A percentile compares a stretch with the other conserved stretches of the same genome.
phyloP scores from a whole-genome alignment of 2,888 invertebrate species.

The Caenorhabditis drosophilae region DNA sequence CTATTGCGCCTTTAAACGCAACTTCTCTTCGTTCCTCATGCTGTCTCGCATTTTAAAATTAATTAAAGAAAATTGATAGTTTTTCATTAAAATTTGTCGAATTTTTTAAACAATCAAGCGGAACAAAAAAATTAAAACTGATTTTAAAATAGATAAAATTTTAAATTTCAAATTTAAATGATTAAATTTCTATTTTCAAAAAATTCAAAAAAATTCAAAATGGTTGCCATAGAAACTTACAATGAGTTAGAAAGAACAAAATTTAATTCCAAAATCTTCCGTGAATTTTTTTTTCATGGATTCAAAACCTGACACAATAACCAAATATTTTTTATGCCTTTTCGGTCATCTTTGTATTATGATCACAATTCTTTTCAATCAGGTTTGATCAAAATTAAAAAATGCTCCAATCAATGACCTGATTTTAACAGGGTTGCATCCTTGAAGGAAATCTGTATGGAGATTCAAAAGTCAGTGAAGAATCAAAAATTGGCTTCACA shows the following conservation, averaged over 20 bases:
- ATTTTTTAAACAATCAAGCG: not conserved
- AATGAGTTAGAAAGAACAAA: too few relatives aligned
- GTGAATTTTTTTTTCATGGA: too few relatives aligned
- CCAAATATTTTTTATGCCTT: conserved; percentile 78
- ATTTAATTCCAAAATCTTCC: too few relatives aligned
- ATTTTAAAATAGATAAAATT: not conserved
- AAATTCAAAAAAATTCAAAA: too few relatives aligned
- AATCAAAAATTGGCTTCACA: conserved; percentile 45
- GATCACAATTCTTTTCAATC: conserved; percentile 77
- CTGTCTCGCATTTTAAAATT: not conserved
- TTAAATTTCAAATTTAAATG: too few relatives aligned
- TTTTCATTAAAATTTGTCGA: not conserved
- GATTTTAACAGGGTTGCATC: too few relatives aligned
- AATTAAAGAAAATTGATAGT: not conserved
- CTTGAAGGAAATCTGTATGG: conserved; percentile 14
- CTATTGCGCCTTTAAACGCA: conserved; percentile 26
- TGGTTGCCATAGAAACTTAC: conserved; percentile 1
- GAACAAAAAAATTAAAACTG: not conserved
- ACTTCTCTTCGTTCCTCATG: not conserved
- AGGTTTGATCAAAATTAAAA: conserved; percentile 66
- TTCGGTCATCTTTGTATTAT: conserved; percentile 78
- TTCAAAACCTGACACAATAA: conserved; percentile 70
- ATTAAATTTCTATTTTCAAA: too few relatives aligned
- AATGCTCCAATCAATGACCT: not conserved
- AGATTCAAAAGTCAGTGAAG: conserved; percentile 28